Conservation (phyloP, 2,113 vertebrate species). For the Eira barbara region DNA sequence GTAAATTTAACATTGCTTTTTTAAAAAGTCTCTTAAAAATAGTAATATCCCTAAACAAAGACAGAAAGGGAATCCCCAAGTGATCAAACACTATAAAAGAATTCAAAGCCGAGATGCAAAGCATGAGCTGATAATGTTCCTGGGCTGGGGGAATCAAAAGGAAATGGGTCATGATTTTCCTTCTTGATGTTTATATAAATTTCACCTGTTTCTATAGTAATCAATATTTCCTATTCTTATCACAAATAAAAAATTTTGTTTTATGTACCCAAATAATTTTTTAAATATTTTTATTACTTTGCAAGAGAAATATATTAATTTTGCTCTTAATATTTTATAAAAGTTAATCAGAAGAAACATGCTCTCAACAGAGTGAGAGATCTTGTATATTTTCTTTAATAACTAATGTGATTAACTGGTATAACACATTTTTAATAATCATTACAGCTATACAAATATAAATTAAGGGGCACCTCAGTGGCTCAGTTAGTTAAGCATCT, state of each 20-base stretch:
- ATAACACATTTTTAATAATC: constrained; percentile 51
- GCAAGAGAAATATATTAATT: background rate
- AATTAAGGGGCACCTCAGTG: background rate
- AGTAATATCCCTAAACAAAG: background rate
- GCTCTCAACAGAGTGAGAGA: background rate
- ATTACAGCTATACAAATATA: constrained; percentile 55
- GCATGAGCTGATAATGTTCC: background rate
- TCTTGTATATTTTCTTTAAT: background rate
- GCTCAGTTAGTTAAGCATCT: too few species aligned
- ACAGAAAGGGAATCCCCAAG: background rate
- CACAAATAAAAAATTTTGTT: background rate
- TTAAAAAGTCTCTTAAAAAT: background rate
- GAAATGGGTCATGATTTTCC: background rate
- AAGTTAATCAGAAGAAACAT: background rate
- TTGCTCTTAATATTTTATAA: constrained; percentile 33
- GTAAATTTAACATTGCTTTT: background rate
- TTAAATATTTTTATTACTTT: constrained; percentile 17
- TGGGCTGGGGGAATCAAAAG: background rate
- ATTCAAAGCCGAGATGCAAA: background rate
- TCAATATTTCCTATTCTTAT: background rate
- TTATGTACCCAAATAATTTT: constrained; percentile 3
- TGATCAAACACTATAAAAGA: background rate
- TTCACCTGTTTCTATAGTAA: background rate
- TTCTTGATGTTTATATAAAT: background rate
- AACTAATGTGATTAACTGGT: background rate